phyloP scores from a whole-genome alignment of 1,140 invertebrate genomes.

The Diachasmimorpha longicaudata region DNA sequence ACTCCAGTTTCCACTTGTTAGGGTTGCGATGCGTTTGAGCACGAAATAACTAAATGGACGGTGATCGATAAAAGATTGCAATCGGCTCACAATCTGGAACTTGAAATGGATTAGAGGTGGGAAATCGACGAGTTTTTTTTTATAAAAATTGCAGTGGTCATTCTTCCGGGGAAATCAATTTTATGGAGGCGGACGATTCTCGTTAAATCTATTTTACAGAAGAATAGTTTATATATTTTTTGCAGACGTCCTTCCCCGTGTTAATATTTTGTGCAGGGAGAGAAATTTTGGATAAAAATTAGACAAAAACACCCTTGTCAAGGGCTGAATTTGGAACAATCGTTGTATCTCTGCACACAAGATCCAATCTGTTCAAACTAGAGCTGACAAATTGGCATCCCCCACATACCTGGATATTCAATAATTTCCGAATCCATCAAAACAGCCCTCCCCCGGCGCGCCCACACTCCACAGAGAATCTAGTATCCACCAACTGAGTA shows the following conservation, averaged over 20 bases:
- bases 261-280: too few relatives aligned
- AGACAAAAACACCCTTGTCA: too few relatives aligned
- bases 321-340: too few relatives aligned
- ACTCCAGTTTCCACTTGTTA: slow-evolving; percentile 32
- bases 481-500: neutral
- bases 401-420: too few relatives aligned
- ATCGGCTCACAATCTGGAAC: neutral
- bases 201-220: too few relatives aligned
- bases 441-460: too few relatives aligned
- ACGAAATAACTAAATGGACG: slow-evolving; percentile 43
- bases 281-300: too few relatives aligned
- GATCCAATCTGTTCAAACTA: neutral
- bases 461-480: neutral
- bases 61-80: slow-evolving; percentile 22
- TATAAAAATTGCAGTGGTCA: neutral
- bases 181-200: too few relatives aligned
- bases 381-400: too few relatives aligned
- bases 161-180: neutral
- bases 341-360: neutral
- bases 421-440: too few relatives aligned
- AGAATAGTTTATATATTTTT: too few relatives aligned
- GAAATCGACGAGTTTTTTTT: neutral
- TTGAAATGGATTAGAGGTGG: neutral
- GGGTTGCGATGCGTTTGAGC: slow-evolving; percentile 20
- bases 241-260: too few relatives aligned